Evolutionary conservation across 2,113 vertebrate genomes (phyloP).

Genomic region (Podiceps cristatus): DNA sequence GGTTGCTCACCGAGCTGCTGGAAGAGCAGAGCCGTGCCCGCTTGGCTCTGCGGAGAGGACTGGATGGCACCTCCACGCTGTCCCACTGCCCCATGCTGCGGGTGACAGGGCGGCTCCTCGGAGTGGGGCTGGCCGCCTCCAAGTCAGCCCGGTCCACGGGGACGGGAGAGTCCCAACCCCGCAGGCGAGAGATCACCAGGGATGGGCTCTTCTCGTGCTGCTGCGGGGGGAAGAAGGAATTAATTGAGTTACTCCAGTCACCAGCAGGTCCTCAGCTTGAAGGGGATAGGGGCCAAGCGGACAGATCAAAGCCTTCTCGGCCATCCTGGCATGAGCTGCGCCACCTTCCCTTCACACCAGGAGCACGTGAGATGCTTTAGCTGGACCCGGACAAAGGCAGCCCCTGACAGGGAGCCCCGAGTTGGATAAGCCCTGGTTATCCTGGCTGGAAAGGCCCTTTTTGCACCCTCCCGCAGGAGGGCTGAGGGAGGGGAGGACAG

Average conservation of each 20-base stretch:
- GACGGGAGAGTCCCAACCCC: slow-evolving; percentile 85
- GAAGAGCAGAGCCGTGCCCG: slow-evolving; percentile 86
- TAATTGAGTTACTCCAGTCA: fast-evolving
- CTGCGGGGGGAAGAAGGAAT: not conserved
- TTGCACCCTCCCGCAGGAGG: not conserved
- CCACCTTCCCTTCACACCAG: not conserved
- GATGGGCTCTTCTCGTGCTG: slow-evolving; percentile 80
- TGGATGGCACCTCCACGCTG: slow-evolving; percentile 75
- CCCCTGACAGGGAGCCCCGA: fast-evolving
- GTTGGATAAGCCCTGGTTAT: not conserved
- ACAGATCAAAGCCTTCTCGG: not conserved
- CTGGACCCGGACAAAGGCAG: not conserved
- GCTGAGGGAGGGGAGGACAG: not conserved
- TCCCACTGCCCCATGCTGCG: slow-evolving; percentile 90
- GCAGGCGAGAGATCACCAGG: slow-evolving; percentile 67
- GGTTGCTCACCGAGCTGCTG: slow-evolving; percentile 82
- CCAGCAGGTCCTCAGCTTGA: not conserved
- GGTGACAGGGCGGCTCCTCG: slow-evolving; percentile 84
- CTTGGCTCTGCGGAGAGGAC: slow-evolving; percentile 84
- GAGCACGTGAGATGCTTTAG: not conserved
- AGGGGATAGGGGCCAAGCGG: too few relatives aligned
- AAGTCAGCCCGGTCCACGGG: slow-evolving; percentile 75
- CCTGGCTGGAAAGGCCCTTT: not conserved
- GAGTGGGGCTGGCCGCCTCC: slow-evolving; percentile 76
- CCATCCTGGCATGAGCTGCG: not conserved